Base-by-base conservation (phyloP, 2,888 invertebrate species). In the Xylocampa areola region DNA sequence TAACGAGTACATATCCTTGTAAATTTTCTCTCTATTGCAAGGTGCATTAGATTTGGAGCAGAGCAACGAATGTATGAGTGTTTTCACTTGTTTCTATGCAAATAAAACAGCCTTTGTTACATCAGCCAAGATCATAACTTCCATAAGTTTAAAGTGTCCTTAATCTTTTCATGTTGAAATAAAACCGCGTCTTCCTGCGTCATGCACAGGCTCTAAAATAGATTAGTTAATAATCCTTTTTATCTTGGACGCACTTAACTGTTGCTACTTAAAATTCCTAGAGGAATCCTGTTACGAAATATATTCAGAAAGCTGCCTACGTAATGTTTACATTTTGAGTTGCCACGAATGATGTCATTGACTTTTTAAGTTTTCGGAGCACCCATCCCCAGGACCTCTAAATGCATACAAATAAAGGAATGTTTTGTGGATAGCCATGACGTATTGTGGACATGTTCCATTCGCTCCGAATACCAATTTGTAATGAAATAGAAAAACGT, bases 191-290 rank as follows among this genome's bases (percentile, higher is more conserved):
- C 60, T 43, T 53, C 53, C 53, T 54, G 43, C 35, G 33, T 57
- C 50, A 55, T 40, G 55, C 66, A 44, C 50, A 45, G 41, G 62
- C 76, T 66, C 74, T 78, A 72, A 70, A 61, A 66, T 61, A 71
- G 80, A 80, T 82, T 80, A 80, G 62, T 59, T 59, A 66, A 52
- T 77, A 80, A 82, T 79, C 79, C 71, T 60, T 76, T 76, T 80
- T 80, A 83, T 81, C 82, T 74, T 52, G 51, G 41, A 62, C 40
- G 66, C 62, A 70, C 74, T 68, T 53, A 50, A 61, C 55, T 45
- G 59, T 54, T 53, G 58, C 67, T 62, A 68, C 70, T 66, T 75
- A 65, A 75, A 66, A 65, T 65, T 70, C 70, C 59, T 54, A 48
- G 67, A 70, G 68, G 68, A 73, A 73, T 63, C 72, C 54, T 61